These are phyloP conservation scores for Isurus oxyrinchus DNA, from an alignment of 2,113 vertebrate genomes.

Conservation along the genomic window DNA sequence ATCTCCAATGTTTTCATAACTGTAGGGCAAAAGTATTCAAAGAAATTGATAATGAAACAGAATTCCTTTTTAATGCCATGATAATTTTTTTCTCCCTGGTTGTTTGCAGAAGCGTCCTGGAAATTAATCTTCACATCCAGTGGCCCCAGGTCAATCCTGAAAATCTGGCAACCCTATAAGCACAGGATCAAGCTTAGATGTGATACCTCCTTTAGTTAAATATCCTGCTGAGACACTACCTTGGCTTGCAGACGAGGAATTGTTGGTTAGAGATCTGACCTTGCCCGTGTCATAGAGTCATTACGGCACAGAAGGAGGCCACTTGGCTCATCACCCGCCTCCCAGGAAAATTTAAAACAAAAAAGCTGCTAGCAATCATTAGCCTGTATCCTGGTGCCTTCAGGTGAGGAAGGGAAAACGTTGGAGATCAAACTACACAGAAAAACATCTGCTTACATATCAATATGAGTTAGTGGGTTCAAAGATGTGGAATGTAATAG, in stretches of 20 bases:
- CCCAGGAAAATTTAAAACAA: neutral
- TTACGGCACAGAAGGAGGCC: neutral
- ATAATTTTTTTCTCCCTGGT: neutral
- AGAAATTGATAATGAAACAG: neutral
- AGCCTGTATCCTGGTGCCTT: neutral
- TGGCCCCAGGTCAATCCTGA: neutral
- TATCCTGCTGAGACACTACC: neutral
- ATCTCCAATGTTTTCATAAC: neutral
- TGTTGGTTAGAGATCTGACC: neutral
- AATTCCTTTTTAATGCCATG: neutral
- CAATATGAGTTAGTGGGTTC: neutral
- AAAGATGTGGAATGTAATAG: neutral
- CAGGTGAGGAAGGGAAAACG: neutral
- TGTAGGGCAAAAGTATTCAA: neutral
- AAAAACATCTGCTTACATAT: neutral
- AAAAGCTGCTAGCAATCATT: neutral
- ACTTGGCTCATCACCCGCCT: neutral
- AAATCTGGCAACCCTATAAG: neutral
- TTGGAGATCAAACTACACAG: neutral
- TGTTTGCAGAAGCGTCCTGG: neutral
- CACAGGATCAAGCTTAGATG: neutral
- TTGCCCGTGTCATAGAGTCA: neutral
- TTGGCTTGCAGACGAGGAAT: neutral
- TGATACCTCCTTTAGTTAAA: neutral
- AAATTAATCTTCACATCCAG: neutral